Conservation (phyloP, 2,113 vertebrate species). For the Acanthochromis polyacanthus region DNA sequence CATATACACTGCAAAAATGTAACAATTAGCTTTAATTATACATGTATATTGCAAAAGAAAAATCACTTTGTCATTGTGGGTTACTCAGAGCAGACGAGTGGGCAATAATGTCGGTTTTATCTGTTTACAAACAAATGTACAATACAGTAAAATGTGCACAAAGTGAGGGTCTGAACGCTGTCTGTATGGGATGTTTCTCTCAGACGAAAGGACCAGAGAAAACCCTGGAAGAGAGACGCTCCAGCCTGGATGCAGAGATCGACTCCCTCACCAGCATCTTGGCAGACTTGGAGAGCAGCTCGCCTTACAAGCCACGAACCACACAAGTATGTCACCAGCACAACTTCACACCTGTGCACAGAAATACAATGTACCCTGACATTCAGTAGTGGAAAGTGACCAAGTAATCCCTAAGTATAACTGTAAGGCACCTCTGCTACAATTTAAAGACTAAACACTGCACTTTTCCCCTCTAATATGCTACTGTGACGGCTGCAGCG, state of each 20-base stretch:
- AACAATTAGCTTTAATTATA: too few relatives aligned
- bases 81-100: background rate
- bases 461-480: background rate
- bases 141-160: background rate
- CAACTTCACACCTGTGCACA: background rate
- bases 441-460: background rate
- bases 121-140: too few relatives aligned
- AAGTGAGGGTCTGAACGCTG: background rate
- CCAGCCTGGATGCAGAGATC: constrained; percentile 96
- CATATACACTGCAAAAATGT: too few relatives aligned
- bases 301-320: constrained; percentile 92
- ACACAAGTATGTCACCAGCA: constrained; percentile 85
- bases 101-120: background rate
- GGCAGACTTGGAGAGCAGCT: constrained; percentile 96
- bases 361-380: background rate
- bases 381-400: background rate
- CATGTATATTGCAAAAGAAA: too few relatives aligned
- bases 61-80: too few relatives aligned
- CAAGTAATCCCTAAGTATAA: too few relatives aligned
- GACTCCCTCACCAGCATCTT: constrained; percentile 97
- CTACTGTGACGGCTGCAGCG: too few relatives aligned
- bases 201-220: constrained; percentile 90
- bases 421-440: too few relatives aligned
- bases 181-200: constrained; percentile 21
- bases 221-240: constrained; percentile 93